Evolutionary conservation across 2,113 vertebrate genomes (phyloP).

Genomic region (Barnardius zonarius): DNA sequence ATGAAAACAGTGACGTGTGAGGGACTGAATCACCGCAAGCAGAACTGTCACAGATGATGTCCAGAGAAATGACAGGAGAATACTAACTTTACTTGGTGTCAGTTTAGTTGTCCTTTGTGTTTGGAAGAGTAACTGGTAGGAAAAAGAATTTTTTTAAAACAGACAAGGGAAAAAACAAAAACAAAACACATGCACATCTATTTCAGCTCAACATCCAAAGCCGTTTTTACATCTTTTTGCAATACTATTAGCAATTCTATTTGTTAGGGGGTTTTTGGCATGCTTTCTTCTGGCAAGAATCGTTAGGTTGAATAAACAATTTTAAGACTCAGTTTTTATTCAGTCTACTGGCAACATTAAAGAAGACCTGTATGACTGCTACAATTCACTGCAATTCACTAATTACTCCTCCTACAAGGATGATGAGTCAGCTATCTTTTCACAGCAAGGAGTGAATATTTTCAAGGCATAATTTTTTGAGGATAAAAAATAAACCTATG

Average conservation of each 20-base stretch:
- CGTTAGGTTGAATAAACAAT: background rate
- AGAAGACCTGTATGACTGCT: rapidly evolving
- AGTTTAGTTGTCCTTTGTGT: constrained; percentile 62
- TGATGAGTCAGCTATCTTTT: background rate
- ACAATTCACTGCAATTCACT: background rate
- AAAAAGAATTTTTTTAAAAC: background rate
- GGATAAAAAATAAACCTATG: background rate
- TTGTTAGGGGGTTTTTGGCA: background rate
- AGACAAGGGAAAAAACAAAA: rapidly evolving
- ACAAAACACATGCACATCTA: background rate
- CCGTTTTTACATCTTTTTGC: background rate
- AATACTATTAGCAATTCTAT: background rate
- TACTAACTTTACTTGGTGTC: constrained; percentile 71
- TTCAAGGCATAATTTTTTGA: background rate
- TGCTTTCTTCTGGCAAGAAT: background rate
- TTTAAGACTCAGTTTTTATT: background rate
- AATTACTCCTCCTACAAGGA: background rate
- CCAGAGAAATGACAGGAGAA: constrained; percentile 64
- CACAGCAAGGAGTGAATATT: background rate
- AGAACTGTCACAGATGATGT: constrained; percentile 71
- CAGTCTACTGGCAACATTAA: background rate
- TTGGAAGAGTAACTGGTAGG: constrained; percentile 38
- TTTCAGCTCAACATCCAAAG: background rate
- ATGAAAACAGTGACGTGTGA: constrained; percentile 70
- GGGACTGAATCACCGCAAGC: constrained; percentile 55